Conservation (phyloP, 2,797 vertebrate species). For the Rhabdophis nuchalis region DNA sequence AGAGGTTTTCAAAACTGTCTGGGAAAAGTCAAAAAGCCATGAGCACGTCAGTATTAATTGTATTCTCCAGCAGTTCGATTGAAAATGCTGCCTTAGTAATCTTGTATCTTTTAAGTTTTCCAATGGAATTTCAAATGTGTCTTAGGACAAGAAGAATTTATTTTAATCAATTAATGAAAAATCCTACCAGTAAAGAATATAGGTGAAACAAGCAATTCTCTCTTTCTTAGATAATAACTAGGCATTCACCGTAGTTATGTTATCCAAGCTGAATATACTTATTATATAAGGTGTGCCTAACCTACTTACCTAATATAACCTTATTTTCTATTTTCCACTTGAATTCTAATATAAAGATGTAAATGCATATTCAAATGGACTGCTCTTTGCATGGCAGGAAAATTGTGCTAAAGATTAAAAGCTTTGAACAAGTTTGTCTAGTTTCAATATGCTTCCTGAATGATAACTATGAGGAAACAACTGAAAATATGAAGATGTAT, state of each 20-base stretch:
- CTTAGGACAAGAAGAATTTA: background rate
- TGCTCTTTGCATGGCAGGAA: conserved; percentile 38
- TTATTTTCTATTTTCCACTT: conserved; percentile 53
- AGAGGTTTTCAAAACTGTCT: background rate
- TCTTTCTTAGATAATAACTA: background rate
- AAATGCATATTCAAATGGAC: conserved; percentile 50
- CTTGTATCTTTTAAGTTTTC: background rate
- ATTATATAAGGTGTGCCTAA: conserved; percentile 46
- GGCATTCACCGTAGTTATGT: background rate
- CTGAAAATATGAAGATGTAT: conserved; percentile 31
- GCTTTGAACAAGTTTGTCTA: conserved; percentile 50
- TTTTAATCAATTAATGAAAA: background rate
- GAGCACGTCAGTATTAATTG: background rate
- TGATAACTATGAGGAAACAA: conserved; percentile 59
- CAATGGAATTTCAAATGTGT: background rate
- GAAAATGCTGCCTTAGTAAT: background rate
- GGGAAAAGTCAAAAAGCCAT: background rate
- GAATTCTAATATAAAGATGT: conserved; percentile 27
- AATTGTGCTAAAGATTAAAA: conserved; percentile 56
- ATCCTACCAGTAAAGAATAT: background rate
- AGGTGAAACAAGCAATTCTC: background rate
- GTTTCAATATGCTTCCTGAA: conserved; percentile 56
- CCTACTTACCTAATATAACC: conserved; percentile 33
- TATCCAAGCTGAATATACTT: background rate
- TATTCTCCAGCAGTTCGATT: background rate